These are phyloP conservation scores for Bathynomus jamesi DNA, from an alignment of 1,140 invertebrate genomes.

Conservation along the genomic window DNA sequence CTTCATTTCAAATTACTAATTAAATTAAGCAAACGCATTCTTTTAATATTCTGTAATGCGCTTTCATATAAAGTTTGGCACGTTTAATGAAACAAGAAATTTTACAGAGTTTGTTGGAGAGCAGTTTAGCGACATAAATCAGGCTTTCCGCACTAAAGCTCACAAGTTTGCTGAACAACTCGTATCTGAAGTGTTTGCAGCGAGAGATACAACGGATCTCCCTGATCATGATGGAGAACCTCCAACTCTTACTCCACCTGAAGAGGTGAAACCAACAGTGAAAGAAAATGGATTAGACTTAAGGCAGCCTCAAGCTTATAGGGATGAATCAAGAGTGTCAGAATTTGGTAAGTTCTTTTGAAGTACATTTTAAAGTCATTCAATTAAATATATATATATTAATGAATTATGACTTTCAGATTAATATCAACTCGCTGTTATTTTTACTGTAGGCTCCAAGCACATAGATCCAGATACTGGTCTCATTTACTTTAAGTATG, in stretches of 20 bases:
- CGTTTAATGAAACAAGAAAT: background rate
- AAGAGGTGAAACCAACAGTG: slow-evolving; percentile 32
- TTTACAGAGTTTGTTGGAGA: slow-evolving; percentile 52
- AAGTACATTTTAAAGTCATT: background rate
- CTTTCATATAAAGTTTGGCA: background rate
- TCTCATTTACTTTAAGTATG: slow-evolving; percentile 72
- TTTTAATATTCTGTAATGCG: background rate
- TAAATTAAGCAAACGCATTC: background rate
- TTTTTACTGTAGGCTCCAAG: slow-evolving; percentile 56
- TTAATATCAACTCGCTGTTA: background rate
- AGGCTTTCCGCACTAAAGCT: slow-evolving; percentile 59
- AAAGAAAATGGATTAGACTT: slow-evolving; percentile 39
- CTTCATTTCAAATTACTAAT: too few species aligned
- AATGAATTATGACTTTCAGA: background rate
- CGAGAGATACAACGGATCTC: slow-evolving; percentile 30
- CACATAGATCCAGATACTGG: slow-evolving; percentile 66
- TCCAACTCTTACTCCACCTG: slow-evolving; percentile 37
- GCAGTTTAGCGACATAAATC: slow-evolving; percentile 59
- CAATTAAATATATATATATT: background rate
- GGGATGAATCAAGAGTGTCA: slow-evolving; percentile 58
- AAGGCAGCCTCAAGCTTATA: slow-evolving; percentile 57
- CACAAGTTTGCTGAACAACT: slow-evolving; percentile 60
- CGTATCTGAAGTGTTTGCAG: slow-evolving; percentile 42
- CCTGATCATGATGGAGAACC: slow-evolving; percentile 20
- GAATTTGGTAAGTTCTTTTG: slow-evolving; percentile 56